A percentile compares a stretch with the other conserved stretches of the same genome.
These are phyloP conservation scores for Cephus spinipes DNA, from an alignment of 2,888 invertebrate genomes.

Conservation along the genomic window DNA sequence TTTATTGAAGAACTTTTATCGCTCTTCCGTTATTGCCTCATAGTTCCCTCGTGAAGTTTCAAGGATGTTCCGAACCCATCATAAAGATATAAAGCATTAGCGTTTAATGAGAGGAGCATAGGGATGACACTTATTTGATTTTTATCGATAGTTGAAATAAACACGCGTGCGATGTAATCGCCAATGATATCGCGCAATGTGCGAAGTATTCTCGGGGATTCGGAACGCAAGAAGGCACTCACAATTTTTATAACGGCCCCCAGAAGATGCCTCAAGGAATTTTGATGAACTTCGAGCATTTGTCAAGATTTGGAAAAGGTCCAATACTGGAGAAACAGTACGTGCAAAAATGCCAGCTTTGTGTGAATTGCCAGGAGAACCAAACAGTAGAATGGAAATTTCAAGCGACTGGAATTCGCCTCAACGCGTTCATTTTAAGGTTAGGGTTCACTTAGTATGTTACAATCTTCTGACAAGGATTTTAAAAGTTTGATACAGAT, in stretches of 20 bases:
- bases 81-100: background rate
- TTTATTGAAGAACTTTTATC: background rate
- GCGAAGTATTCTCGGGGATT: background rate
- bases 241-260: background rate
- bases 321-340: constrained; percentile 17
- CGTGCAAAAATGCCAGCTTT: background rate
- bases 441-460: background rate
- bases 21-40: background rate
- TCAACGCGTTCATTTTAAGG: background rate
- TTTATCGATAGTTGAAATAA: no score
- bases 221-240: background rate
- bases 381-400: background rate
- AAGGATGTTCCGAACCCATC: background rate
- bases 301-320: constrained; percentile 33
- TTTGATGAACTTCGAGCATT: constrained; percentile 16
- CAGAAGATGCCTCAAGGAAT: background rate
- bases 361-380: background rate
- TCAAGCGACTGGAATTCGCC: background rate
- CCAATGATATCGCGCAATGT: background rate
- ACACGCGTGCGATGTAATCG: background rate
- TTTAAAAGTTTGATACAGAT: background rate
- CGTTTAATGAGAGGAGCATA: background rate
- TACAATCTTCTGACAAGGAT: background rate
- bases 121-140: no score
- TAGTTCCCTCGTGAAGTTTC: background rate